These are phyloP conservation scores for Callyntrura sp. DNA, from an alignment of 2,888 invertebrate genomes.

Conservation along the genomic window DNA sequence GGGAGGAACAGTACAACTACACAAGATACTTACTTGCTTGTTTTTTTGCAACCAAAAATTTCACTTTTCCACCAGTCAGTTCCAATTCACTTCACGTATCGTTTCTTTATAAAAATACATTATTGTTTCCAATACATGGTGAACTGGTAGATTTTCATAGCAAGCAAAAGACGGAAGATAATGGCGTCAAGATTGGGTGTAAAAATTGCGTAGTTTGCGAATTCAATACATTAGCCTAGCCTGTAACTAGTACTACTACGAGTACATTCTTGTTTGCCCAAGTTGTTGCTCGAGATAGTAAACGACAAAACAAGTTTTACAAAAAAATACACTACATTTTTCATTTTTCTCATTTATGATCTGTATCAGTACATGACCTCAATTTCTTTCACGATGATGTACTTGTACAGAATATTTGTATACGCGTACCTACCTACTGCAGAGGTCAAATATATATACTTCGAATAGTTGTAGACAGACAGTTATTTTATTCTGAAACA, in stretches of 20 bases:
- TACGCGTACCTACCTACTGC: no score
- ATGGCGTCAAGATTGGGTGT: not conserved
- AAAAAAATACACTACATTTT: not conserved
- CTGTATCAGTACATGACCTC: no score
- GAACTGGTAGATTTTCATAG: no score
- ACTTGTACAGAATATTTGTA: no score
- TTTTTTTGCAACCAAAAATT: not conserved
- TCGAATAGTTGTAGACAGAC: no score
- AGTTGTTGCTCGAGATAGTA: not conserved
- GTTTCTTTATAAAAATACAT: constrained; percentile 15
- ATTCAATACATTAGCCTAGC: not conserved
- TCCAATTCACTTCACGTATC: constrained; percentile 36
- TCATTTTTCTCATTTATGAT: no score
- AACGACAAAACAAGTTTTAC: not conserved
- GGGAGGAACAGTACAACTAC: no score
- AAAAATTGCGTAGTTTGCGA: constrained; percentile 26
- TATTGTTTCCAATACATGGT: not conserved
- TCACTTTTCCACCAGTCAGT: not conserved
- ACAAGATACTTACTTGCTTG: no score
- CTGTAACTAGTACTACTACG: not conserved
- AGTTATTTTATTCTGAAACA: no score
- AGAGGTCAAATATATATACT: no score
- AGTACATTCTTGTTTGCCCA: not conserved
- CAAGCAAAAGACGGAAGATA: not conserved
- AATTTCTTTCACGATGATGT: no score